These are phyloP conservation scores for Poecilus cupreus DNA, from an alignment of 2,888 invertebrate species.

Conservation along the genomic window DNA sequence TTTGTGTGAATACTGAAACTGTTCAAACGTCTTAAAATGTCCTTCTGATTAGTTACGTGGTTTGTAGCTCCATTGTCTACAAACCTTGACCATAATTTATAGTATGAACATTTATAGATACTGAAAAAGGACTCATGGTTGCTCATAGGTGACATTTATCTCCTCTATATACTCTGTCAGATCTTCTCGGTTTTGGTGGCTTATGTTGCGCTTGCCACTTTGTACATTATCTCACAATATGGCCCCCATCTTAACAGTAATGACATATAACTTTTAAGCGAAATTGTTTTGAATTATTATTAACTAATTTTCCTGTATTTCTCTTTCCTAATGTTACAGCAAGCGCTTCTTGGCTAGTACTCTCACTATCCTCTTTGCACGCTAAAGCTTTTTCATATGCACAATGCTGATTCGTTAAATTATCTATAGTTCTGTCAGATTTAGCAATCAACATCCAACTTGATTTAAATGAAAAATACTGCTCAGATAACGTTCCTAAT, in stretches of 20 bases:
- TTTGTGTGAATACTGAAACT: conserved; percentile 20
- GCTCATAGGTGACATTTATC: background rate
- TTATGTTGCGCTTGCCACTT: conserved; percentile 53
- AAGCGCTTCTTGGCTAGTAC: background rate
- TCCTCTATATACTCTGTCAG: background rate
- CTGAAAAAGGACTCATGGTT: background rate
- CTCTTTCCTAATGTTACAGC: background rate
- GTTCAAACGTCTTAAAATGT: conserved; percentile 27
- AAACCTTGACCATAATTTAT: no score
- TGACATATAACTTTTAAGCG: conserved; percentile 44
- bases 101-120: no score
- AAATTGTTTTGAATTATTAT: background rate
- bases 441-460: conserved; percentile 53
- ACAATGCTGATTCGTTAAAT: conserved; percentile 57
- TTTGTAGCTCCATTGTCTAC: conserved; percentile 54
- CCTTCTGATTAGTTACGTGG: conserved; percentile 31
- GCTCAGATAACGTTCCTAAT: conserved; percentile 47
- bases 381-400: conserved; percentile 52
- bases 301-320: background rate
- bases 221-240: conserved; percentile 38
- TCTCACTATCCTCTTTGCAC: background rate
- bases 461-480: conserved; percentile 53
- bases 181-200: conserved; percentile 48
- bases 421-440: conserved; percentile 51
- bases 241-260: conserved; percentile 49